Percentiles rank a stretch among this genome's conserved stretches.
These are phyloP conservation scores for Pheosia gnoma DNA, from an alignment of 2,888 invertebrate species.

Conservation along the genomic window DNA sequence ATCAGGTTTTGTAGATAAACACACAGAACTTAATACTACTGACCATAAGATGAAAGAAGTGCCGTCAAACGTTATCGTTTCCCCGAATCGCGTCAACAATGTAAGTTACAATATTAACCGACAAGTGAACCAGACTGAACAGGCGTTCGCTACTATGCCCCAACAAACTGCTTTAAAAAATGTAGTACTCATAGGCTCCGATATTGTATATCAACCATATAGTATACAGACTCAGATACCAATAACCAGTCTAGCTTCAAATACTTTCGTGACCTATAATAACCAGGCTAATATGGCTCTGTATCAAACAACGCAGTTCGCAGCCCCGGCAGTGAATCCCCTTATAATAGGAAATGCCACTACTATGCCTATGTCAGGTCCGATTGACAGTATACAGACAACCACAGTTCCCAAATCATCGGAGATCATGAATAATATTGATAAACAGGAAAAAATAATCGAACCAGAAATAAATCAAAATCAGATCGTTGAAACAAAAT, in stretches of 20 bases:
- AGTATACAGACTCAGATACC: constrained; percentile 40
- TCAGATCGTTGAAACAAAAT: not conserved
- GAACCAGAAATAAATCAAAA: not conserved
- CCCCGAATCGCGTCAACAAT: constrained; percentile 15
- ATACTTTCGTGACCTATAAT: constrained; percentile 47
- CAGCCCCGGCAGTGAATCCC: constrained; percentile 51
- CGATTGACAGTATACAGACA: constrained; percentile 23
- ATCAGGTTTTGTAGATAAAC: constrained; percentile 7
- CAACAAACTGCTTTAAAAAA: constrained; percentile 50
- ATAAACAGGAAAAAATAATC: not conserved
- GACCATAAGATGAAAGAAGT: constrained; percentile 4
- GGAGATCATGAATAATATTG: constrained; percentile 7
- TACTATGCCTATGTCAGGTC: constrained; percentile 26
- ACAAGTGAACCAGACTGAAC: constrained; percentile 23
- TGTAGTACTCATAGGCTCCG: constrained; percentile 56
- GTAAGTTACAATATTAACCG: constrained; percentile 14
- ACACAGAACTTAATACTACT: constrained; percentile 6
- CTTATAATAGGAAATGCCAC: constrained; percentile 53
- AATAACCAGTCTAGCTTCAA: constrained; percentile 34
- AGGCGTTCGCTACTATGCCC: constrained; percentile 43
- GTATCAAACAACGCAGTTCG: constrained; percentile 54
- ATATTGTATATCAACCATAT: constrained; percentile 56
- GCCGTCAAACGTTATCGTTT: constrained; percentile 15
- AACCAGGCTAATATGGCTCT: constrained; percentile 50
- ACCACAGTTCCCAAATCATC: constrained; percentile 16